Evolutionary conservation across 2,888 invertebrate species (phyloP).

Genomic region (Tubulanus polymorphus): DNA sequence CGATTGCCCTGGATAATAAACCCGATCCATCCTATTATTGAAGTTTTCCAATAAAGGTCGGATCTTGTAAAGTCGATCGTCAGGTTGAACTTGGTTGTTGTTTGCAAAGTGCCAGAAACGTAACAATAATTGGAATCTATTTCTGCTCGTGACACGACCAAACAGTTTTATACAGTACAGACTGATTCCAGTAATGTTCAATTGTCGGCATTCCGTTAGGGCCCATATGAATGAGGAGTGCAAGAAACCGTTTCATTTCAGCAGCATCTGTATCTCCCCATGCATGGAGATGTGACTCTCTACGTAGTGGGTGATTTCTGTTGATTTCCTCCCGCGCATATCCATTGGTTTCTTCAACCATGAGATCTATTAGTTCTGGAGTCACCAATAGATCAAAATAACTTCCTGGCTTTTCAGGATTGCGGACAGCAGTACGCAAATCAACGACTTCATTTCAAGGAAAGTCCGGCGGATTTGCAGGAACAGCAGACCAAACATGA

Average conservation of each 20-base stretch:
- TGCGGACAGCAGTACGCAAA: too few relatives aligned
- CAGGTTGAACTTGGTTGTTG: not conserved
- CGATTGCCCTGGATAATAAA: conserved; percentile 8
- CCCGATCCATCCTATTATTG: conserved; percentile 6
- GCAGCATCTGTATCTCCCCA: conserved; percentile 4
- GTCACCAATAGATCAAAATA: too few relatives aligned
- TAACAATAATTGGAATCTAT: conserved; percentile 4
- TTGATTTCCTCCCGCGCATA: too few relatives aligned
- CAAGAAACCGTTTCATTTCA: conserved; percentile 8
- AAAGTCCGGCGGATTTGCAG: too few relatives aligned
- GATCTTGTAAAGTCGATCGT: conserved; percentile 9
- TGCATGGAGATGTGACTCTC: not conserved
- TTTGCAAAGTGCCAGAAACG: conserved; percentile 8
- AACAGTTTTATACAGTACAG: conserved; percentile 3
- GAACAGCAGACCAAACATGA: too few relatives aligned
- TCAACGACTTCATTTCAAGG: too few relatives aligned
- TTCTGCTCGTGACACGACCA: conserved; percentile 1
- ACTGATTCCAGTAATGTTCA: conserved; percentile 7
- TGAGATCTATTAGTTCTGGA: too few relatives aligned
- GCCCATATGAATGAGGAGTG: conserved; percentile 6
- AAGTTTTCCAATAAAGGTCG: conserved; percentile 8
- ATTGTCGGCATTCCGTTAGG: conserved; percentile 4
- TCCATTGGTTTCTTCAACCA: too few relatives aligned
- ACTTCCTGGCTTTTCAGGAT: too few relatives aligned
- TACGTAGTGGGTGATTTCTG: conserved; percentile 6